Base-by-base conservation (phyloP, 2,797 vertebrate species). In the Chiloscyllium punctatum region DNA sequence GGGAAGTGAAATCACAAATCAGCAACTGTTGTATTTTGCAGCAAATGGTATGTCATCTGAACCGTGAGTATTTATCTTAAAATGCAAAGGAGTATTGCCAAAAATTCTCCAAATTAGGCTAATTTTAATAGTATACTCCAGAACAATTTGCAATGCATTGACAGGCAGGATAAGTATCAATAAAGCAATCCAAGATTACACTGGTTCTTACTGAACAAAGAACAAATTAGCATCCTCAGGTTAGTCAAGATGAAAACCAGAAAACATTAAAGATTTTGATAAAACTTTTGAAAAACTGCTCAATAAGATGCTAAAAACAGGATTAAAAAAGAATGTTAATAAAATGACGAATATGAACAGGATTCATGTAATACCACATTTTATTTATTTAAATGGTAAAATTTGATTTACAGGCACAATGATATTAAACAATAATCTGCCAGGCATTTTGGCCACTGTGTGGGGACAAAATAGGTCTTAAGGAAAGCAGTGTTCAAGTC, bases 311-410 rank as follows among this genome's bases (percentile, higher is more conserved):
- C n/a, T 92, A 37, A 92, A 42, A 11, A n/a, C 30, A 92, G 62
- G 90, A 92, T 62, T 23, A 25, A 92, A 15, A 18, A 68, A 92
- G 37, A 66, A 69, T 42, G 37, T 92, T 25, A 69, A 68, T 21
- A 37, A 42, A 91, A 92, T 66, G 37, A 66, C 37, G 42, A 53
- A 7, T 53, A 48, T n/a, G 53, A 91, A 66, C 16, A 91, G 16
- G 11, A 57, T 90, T 97, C 96, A 96, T 97, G 97, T 97, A 97
- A 97, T 97, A 97, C 96, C 96, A 96, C 86, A 66, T 95, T 79
- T 96, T 96, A 97, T 98, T 98, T 98, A 97, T 98, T 97, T 96
- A 97, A 97, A 98, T 97, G 98, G 98, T 97, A 98, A 68, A 96
- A 97, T 97, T 97, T 97, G 97, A 97, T 97, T 97, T 97, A 97